Base-by-base conservation (phyloP, 2,888 invertebrate species). In the Cheiracanthium punctorium region DNA sequence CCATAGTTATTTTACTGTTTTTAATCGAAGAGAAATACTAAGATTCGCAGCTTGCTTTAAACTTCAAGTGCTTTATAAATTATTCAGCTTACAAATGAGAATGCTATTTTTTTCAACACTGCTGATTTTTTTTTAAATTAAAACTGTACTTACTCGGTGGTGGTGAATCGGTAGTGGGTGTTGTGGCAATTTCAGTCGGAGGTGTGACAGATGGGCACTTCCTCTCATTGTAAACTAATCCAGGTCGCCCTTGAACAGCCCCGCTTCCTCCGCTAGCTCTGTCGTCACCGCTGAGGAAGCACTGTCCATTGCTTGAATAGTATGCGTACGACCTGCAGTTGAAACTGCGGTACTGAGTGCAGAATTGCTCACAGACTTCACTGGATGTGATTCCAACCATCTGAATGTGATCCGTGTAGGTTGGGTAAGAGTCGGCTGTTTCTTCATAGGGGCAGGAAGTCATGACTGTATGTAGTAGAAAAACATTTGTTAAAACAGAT, bases 281-380 rank as follows among this genome's bases (percentile, higher is more conserved):
- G 70, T 90, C 90, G 69, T 90, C 90, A 4, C 92, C 92, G 41
- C 91, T 91, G 65, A 92, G 90, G 88, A 92, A 92, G 87, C 92
- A 92, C 89, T 92, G 92, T 5, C 91, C 91, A 4, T 91, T 92
- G 37, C 91, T 90, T 7, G 91, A 90, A 88, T 92, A 92, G 89
- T 91, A 92, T 12, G 92, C 91, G 87, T 91, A 92, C 0, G 92
- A 91, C 24, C 92, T 90, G 87, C 92, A 92, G 74, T 91, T 90
- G 90, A 92, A 92, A 65, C 91, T 90, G n/a, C 90, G 89, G 84
- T 91, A 91, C 37, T 90, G 90, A 80, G 91, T 91, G 87, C 92
- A 92, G 33, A 90, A 90, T 4, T 90, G 89, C 85, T 92, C 91
- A 88, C 92, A 92, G 64, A 91, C 91, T 29, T 90, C 89, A 76